Conservation (phyloP, 2,888 invertebrate species). For the Trachelus troglodyta region DNA sequence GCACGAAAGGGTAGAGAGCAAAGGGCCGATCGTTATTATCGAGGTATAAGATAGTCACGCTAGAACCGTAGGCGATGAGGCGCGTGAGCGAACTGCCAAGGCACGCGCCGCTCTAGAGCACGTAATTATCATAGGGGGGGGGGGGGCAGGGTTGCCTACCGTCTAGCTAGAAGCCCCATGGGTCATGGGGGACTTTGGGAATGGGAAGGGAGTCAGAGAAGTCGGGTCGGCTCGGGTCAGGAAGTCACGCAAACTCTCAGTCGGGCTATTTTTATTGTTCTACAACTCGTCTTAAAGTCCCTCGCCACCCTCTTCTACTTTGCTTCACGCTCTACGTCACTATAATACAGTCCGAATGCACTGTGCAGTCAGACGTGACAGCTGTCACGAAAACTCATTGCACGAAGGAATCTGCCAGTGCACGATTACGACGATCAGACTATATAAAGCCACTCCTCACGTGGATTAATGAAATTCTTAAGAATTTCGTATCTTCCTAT, state of each 20-base stretch:
- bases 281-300: slow-evolving; percentile 45
- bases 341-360: not conserved
- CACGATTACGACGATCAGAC: not conserved
- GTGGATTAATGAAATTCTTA: not conserved
- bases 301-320: slow-evolving; percentile 4
- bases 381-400: too few relatives aligned
- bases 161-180: slow-evolving; percentile 4
- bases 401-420: not conserved
- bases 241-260: slow-evolving; percentile 57
- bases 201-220: slow-evolving; percentile 13
- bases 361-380: not conserved
- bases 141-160: slow-evolving; percentile 9
- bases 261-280: slow-evolving; percentile 42
- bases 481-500: not conserved
- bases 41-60: slow-evolving; percentile 55
- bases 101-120: slow-evolving; percentile 59
- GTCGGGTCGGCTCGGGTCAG: slow-evolving; percentile 45
- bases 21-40: slow-evolving; percentile 46
- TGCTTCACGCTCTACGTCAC: slow-evolving; percentile 13
- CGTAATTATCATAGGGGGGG: slow-evolving; percentile 56
- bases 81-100: slow-evolving; percentile 52
- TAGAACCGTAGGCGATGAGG: slow-evolving; percentile 41
- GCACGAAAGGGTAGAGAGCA: slow-evolving; percentile 10
- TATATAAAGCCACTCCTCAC: not conserved
- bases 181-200: slow-evolving; percentile 14